phyloP scores from a whole-genome alignment of 2,113 vertebrate genomes.

The Apaloderma vittatum region DNA sequence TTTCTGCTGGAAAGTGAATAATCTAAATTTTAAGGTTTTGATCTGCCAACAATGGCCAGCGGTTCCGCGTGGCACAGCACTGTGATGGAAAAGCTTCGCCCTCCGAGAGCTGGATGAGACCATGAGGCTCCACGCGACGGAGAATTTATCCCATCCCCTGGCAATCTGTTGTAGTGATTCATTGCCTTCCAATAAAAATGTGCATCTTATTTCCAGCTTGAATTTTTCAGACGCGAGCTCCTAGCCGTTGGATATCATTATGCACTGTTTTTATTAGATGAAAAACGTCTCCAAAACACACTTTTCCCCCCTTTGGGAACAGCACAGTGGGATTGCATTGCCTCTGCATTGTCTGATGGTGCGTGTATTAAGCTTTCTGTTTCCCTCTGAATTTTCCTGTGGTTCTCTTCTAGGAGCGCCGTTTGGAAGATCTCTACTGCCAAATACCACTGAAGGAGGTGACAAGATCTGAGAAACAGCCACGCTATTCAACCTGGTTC shows the following conservation, averaged over 20 bases:
- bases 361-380: neutral
- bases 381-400: neutral
- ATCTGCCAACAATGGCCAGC: rapidly evolving
- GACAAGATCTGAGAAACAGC: neutral
- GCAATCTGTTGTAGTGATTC: neutral
- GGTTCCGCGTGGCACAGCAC: neutral
- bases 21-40: neutral
- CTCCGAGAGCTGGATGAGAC: rapidly evolving
- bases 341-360: neutral
- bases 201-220: neutral
- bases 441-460: neutral
- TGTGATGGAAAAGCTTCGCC: rapidly evolving
- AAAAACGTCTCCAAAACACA: neutral
- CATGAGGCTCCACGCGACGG: rapidly evolving
- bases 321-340: neutral
- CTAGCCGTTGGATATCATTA: neutral
- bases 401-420: neutral
- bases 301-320: neutral
- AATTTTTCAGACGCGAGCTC: neutral
- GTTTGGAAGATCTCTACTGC: neutral
- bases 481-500: neutral
- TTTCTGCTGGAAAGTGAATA: rapidly evolving
- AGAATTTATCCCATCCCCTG: neutral
- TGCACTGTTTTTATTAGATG: neutral
- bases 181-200: neutral